These are phyloP conservation scores for Larimichthys polyactis DNA, from an alignment of 2,113 vertebrate genomes.

Conservation along the genomic window DNA sequence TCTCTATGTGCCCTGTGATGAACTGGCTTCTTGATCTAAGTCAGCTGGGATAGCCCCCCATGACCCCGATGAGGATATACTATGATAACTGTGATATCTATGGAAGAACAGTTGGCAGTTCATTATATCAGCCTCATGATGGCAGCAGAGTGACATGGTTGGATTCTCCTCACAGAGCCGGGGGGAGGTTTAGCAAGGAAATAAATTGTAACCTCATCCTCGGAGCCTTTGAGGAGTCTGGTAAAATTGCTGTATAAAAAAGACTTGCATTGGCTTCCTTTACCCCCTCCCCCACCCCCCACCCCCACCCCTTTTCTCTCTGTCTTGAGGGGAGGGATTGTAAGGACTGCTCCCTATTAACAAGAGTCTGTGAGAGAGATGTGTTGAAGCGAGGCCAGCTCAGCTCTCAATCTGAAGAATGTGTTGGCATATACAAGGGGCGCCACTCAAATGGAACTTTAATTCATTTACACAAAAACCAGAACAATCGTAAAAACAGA, in stretches of 20 bases:
- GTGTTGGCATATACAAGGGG: slow-evolving; percentile 83
- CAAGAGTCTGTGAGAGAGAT: slow-evolving; percentile 76
- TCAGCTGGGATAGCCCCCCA: too few species aligned
- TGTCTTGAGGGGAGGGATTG: slow-evolving; percentile 69
- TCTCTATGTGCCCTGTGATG: too few species aligned
- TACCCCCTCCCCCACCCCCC: neutral
- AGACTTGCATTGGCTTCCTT: slow-evolving; percentile 39
- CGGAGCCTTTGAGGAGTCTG: slow-evolving; percentile 71
- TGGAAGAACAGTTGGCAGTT: slow-evolving; percentile 8
- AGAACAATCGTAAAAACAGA: slow-evolving; percentile 80
- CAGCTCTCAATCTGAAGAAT: slow-evolving; percentile 80
- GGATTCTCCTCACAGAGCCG: slow-evolving; percentile 1
- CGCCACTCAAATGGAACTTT: slow-evolving; percentile 82
- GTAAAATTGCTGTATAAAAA: slow-evolving; percentile 72
- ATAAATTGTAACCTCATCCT: slow-evolving; percentile 78
- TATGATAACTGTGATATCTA: neutral
- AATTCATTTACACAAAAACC: slow-evolving; percentile 81
- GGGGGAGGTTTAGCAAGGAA: slow-evolving; percentile 63
- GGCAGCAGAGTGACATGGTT: slow-evolving; percentile 73
- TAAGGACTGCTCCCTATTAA: slow-evolving; percentile 77
- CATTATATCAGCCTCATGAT: slow-evolving; percentile 60
- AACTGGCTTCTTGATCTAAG: too few species aligned
- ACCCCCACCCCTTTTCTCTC: neutral
- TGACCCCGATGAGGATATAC: too few species aligned
- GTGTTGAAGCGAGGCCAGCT: slow-evolving; percentile 78